phyloP scores from a whole-genome alignment of 2,888 invertebrate species.

The Tinea trinotella region DNA sequence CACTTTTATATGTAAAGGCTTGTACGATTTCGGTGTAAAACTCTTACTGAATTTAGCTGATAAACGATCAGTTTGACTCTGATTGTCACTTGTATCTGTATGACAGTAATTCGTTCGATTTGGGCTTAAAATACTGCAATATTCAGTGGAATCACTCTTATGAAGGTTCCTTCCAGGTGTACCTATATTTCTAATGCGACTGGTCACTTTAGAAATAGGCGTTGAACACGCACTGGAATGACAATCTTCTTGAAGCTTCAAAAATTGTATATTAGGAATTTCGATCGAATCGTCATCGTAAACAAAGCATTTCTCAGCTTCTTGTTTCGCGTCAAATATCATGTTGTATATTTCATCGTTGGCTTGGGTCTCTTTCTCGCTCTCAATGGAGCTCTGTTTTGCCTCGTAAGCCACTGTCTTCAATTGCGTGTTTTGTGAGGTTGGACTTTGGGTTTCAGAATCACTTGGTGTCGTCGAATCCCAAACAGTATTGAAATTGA shows the following conservation, averaged over 20 bases:
- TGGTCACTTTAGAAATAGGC: slow-evolving; percentile 47
- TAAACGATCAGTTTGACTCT: slow-evolving; percentile 35
- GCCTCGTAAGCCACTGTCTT: background rate
- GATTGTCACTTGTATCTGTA: slow-evolving; percentile 36
- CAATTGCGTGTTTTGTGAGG: slow-evolving; percentile 11
- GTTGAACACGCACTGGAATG: slow-evolving; percentile 57
- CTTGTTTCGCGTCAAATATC: background rate
- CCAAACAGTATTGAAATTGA: slow-evolving; percentile 41
- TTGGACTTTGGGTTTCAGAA: slow-evolving; percentile 46
- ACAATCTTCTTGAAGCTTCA: slow-evolving; percentile 36
- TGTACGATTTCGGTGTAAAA: slow-evolving; percentile 63
- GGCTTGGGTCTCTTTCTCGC: slow-evolving; percentile 6
- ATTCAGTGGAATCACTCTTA: slow-evolving; percentile 63
- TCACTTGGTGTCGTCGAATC: slow-evolving; percentile 45
- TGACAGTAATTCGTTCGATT: slow-evolving; percentile 34
- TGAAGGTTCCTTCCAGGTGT: slow-evolving; percentile 47
- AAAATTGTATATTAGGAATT: background rate
- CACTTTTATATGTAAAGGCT: slow-evolving; percentile 59
- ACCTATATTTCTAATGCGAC: slow-evolving; percentile 45
- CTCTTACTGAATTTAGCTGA: slow-evolving; percentile 52
- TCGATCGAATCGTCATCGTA: background rate
- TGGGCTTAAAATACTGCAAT: slow-evolving; percentile 61
- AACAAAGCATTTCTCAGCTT: background rate
- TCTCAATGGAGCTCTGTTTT: background rate
- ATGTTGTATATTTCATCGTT: background rate